Base-by-base conservation (phyloP, 2,113 vertebrate species). In the Bagarius yarrelli region DNA sequence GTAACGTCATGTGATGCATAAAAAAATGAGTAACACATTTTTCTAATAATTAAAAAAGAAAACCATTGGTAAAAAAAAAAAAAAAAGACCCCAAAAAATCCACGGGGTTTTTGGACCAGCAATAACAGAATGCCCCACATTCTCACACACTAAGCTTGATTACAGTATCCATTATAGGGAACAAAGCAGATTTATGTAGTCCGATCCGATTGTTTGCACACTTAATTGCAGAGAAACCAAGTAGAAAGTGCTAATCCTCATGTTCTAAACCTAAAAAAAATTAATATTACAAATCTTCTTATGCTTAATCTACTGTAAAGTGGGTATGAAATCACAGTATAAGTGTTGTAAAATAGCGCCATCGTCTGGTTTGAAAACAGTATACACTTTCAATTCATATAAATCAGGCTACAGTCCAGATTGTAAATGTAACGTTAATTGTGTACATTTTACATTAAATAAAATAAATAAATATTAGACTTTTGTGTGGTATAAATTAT, bases 151-250 rank as follows among this genome's bases (percentile, higher is more conserved):
- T 61, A n/a, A 61, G 21, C 23, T 23, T 61, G 5, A 27, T 61
- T 61, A 61, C 3, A 61, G 73, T 64, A 34, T 70, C 81, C 76
- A 85, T 85, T 85, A 87, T 69, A 66, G 79, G 44, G 82, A 78
- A 30, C 23, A 14, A 66, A 67, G 53, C 80, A 76, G 50, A 76
- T 82, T 76, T 25, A 69, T 82, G 63, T 55, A 67, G 19, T 25
- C n/a, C 59, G 59, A 75, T 16, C 16, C 34, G 19, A 47, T 40
- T 69, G 52, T 81, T 76, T 82, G 53, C 61, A 59, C 61, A 76
- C 40, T 72, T 76, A 76, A 82, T 63, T 59, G 73, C 44, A 34
- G 34, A 82, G 73, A 53, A 75, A 76, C 52, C 53, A 19, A 57
- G 53, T 59, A 36, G 56, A 69, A 76, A 34, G 8, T 47, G 40